Evolutionary conservation across 1,140 invertebrate genomes (phyloP), one percentile per base, ranked within the genome.

Genomic region (Delia radicum): DNA sequence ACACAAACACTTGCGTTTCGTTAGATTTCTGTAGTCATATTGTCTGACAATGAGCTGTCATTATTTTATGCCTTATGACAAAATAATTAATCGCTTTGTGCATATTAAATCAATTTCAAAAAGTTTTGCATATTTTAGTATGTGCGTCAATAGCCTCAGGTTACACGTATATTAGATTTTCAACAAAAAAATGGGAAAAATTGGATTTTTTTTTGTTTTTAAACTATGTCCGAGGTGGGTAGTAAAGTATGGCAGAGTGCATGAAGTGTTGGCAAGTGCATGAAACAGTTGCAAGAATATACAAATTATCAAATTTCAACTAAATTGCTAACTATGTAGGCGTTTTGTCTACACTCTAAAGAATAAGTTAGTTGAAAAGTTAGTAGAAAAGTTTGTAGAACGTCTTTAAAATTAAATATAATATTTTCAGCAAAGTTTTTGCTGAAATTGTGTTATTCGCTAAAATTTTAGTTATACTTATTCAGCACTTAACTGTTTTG

Each of bases 31-130:
- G n/a, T 24, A 18, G 21, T 55, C 48, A 55, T 55, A 69, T 33
- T 69, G 65, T 69, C 65, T 69, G 65, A 69, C 65, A 69, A 69
- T 69, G 65, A 69, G 29, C 65, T 69, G 65, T 69, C 65, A 69
- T 69, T 69, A 69, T 69, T 69, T 69, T 69, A 69, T 74, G 73
- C 42, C 73, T 61, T 61, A 61, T 74, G 73, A 61, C 73, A 61
- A 74, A 74, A 74, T 74, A 74, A 74, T 74, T 74, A 74, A 74
- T 74, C 73, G 73, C 73, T 74, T 74, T 74, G 73, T 74, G 73
- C 27, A 74, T 74, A 74, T 74, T 74, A 74, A 74, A 74, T 74
- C 48, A 61, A 61, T 74, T 61, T 74, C 62, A 61, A 74, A 72
- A 72, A 72, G 4, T 67, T 29, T 18, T n/a, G 65, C 65, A 69